Percentiles rank a stretch among this genome's conserved stretches.
Conservation (phyloP, 2,113 vertebrate species). For the Trematocara unimaculatum region DNA sequence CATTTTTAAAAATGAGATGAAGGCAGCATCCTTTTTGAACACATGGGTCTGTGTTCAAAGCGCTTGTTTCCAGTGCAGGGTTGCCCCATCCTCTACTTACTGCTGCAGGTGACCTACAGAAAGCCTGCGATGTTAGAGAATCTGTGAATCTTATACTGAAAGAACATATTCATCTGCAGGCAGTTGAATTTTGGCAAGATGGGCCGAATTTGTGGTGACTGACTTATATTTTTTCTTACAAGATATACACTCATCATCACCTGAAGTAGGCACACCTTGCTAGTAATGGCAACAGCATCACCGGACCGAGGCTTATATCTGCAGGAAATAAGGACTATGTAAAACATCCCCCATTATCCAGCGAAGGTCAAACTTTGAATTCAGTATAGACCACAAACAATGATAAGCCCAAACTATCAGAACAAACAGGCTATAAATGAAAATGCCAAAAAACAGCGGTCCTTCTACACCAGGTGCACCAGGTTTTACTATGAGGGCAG, state of each 20-base stretch:
- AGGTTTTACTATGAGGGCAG: neutral
- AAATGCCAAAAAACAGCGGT: fast-evolving
- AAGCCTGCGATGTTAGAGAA: neutral
- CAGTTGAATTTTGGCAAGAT: fast-evolving
- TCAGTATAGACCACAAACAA: neutral
- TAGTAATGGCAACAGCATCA: neutral
- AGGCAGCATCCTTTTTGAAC: neutral
- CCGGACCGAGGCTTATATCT: neutral
- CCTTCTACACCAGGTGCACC: neutral
- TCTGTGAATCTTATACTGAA: neutral
- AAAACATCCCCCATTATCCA: neutral
- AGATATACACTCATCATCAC: neutral
- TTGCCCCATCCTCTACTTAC: neutral
- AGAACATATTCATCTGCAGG: neutral
- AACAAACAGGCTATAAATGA: neutral
- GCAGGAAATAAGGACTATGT: neutral
- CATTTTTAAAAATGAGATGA: neutral
- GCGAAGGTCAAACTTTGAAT: neutral
- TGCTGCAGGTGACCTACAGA: neutral
- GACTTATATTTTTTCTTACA: neutral
- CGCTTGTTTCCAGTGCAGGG: neutral
- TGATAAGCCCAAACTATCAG: neutral
- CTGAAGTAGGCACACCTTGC: neutral
- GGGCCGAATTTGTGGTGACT: fast-evolving
- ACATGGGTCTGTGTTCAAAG: neutral